Base-by-base conservation (phyloP, 2,113 vertebrate species). In the Petrocephalus zakoni region DNA sequence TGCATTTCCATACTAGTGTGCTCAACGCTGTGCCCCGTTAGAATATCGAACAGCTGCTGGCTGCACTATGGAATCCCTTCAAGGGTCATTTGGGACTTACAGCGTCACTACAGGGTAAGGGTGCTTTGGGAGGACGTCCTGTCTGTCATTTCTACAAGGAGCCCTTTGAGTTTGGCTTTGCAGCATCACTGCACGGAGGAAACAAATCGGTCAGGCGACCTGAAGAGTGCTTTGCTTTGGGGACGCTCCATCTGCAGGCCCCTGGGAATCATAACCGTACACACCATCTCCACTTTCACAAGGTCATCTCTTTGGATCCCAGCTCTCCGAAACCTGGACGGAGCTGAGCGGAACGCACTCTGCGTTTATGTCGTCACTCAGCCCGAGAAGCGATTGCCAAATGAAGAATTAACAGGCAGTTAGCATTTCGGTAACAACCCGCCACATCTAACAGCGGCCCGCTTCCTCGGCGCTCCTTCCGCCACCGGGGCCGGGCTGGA, bases 401-500 rank as follows among this genome's bases (percentile, higher is more conserved):
- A 83, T 49, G 21, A 47, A n/a, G 22, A n/a, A 46, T 49, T 83
- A 22, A n/a, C 81, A 47, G 9, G 17, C 89, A 92, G 89, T 91
- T 90, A 89, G 42, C 22, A 89, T 87, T 47, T 83, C n/a, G 8
- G 8, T 6, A 11, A 21, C 46, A 51, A 6, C 51, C 49, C 55
- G 46, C 13, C 15, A 29, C 53, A 90, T 91, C 88, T 64, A 53
- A 52, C 51, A 89, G 89, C 88, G 68, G 82, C 90, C 89, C 90
- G 86, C 90, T 90, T 92, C 89, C 93, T 92, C 92, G 42, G 88
- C 68, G 64, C 64, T 90, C 90, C 92, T 89, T 89, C 90, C 29
- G 90, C 90, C 91, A 89, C 37, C 22, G 82, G 88, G 86, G 90
- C 89, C 2, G 92, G 91, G n/a, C 94, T 92, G 1, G 90, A 91